These are phyloP conservation scores for Passerculus sandwichensis DNA, from an alignment of 2,797 vertebrate genomes.

Conservation along the genomic window DNA sequence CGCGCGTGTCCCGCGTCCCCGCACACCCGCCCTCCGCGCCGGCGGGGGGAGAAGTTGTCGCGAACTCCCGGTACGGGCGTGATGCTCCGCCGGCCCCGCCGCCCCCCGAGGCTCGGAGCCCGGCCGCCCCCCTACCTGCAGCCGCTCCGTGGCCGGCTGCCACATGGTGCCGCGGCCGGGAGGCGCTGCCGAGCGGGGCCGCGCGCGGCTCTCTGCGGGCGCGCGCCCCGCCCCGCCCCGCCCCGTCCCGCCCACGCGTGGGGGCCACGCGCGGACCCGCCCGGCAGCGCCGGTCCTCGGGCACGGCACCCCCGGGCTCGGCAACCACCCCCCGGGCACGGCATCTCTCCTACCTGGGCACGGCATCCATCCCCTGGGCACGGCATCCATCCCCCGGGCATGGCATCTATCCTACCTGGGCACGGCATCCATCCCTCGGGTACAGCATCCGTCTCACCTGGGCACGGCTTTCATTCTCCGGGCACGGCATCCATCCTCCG, in stretches of 20 bases:
- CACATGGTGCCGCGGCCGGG: constrained; percentile 84
- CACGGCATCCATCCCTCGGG: too few species aligned
- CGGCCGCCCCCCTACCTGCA: constrained; percentile 84
- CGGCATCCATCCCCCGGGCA: too few species aligned
- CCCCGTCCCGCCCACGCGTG: not conserved
- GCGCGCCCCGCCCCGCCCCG: not conserved
- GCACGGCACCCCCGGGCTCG: not conserved
- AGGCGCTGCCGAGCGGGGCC: constrained; percentile 9
- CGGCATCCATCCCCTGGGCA: not conserved
- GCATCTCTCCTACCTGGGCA: too few species aligned
- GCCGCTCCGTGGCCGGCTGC: constrained; percentile 95
- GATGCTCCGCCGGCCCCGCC: not conserved
- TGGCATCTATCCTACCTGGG: too few species aligned
- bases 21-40: not conserved
- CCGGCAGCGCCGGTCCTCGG: not conserved
- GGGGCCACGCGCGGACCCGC: not conserved
- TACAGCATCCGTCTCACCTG: too few species aligned
- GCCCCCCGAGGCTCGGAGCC: not conserved
- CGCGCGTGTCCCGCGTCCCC: not conserved
- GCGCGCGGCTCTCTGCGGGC: not conserved
- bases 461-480: not conserved
- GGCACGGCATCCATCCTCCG: too few species aligned
- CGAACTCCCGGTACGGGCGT: not conserved
- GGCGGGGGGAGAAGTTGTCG: not conserved
- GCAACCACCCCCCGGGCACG: not conserved